Percentiles rank a stretch among this genome's conserved stretches.
Evolutionary conservation across 2,113 vertebrate species (phyloP).

Genomic region (Cyanocitta stelleri): DNA sequence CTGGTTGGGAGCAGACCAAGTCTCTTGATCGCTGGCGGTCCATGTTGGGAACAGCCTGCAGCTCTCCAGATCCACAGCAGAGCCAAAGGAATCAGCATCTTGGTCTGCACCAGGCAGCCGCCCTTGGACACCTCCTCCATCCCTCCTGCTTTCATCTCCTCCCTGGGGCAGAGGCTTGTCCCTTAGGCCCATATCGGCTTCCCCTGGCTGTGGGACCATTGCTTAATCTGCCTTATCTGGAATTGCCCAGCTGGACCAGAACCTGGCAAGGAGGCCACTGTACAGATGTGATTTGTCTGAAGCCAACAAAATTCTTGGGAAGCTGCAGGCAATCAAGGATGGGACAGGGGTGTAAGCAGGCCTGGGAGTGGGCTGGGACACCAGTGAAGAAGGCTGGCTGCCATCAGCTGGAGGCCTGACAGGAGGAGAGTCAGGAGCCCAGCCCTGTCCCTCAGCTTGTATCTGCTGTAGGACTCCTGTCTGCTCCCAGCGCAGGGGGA

Average conservation of each 20-base stretch:
- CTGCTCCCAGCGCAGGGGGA: not conserved
- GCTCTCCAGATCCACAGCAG: not conserved
- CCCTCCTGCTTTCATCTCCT: not conserved
- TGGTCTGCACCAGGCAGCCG: not conserved
- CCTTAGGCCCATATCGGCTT: rapidly evolving
- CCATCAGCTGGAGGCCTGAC: not conserved
- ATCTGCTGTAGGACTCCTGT: not conserved
- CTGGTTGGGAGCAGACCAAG: not conserved
- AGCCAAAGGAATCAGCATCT: not conserved
- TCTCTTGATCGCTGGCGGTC: rapidly evolving
- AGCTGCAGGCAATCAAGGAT: not conserved
- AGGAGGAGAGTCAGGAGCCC: not conserved
- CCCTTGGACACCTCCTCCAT: not conserved
- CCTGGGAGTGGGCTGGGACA: conserved; percentile 9
- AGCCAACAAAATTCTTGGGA: not conserved
- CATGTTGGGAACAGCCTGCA: not conserved
- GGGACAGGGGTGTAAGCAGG: conserved; percentile 35
- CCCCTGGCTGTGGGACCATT: not conserved
- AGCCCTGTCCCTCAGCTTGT: not conserved
- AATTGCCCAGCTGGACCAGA: not conserved
- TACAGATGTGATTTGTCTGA: not conserved
- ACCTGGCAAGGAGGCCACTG: not conserved
- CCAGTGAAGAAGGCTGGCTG: not conserved
- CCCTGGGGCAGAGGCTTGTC: not conserved
- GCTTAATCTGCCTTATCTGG: not conserved